phyloP scores from a whole-genome alignment of 2,113 vertebrate genomes.

The Pavo muticus region DNA sequence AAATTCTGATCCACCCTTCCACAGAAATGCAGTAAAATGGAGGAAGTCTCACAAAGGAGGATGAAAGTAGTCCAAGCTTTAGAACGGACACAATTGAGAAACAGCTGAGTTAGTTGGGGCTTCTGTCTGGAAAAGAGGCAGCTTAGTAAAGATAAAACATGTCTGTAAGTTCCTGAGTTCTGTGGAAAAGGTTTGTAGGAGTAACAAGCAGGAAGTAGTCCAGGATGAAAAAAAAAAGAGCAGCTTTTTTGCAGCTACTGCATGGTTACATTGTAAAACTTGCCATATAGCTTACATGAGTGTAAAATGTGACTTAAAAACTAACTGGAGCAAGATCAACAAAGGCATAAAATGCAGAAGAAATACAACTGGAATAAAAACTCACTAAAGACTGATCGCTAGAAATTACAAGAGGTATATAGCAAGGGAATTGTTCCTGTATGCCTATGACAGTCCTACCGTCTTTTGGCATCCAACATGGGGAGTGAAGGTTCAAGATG shows the following conservation, averaged over 20 bases:
- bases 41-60: neutral
- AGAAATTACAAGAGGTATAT: neutral
- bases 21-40: neutral
- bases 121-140: neutral
- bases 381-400: neutral
- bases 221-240: neutral
- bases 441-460: neutral
- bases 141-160: neutral
- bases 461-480: neutral
- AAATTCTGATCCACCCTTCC: neutral
- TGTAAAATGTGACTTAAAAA: neutral
- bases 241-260: neutral
- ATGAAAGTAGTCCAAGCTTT: neutral
- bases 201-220: neutral
- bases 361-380: neutral
- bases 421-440: neutral
- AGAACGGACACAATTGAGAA: neutral
- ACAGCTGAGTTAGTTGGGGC: neutral
- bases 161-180: neutral
- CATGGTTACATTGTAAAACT: neutral
- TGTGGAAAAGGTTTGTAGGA: neutral
- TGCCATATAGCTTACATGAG: rapidly evolving
- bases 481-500: neutral
- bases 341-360: neutral
- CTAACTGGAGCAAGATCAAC: neutral